phyloP scores from a whole-genome alignment of 2,888 invertebrate genomes.

The Tupiocoris notatus region DNA sequence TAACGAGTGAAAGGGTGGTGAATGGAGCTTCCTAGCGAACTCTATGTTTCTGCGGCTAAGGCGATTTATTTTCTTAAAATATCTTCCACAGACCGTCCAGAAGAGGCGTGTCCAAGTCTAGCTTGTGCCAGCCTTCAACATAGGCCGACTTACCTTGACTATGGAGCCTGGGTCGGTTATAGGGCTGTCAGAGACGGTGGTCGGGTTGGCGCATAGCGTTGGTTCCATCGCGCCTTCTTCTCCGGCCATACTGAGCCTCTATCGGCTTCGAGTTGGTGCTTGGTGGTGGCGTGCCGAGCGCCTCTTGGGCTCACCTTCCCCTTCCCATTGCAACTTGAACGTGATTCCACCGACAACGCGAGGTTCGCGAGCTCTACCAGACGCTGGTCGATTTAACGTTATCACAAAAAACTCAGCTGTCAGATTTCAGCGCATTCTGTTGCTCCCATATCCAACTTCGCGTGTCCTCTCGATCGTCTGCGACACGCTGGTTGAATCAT shows the following conservation, averaged over 20 bases:
- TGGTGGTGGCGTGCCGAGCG: neutral
- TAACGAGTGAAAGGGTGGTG: too few relatives aligned
- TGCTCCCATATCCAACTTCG: too few relatives aligned
- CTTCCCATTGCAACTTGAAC: neutral
- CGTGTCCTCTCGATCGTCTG: too few relatives aligned
- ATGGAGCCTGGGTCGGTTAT: conserved; percentile 73
- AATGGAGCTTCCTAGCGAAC: too few relatives aligned
- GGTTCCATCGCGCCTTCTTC: conserved; percentile 38
- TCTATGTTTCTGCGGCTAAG: too few relatives aligned
- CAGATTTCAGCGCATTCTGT: conserved; percentile 8
- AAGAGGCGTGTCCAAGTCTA: conserved; percentile 5
- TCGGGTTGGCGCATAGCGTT: conserved; percentile 53
- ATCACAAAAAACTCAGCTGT: too few relatives aligned
- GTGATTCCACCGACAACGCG: too few relatives aligned
- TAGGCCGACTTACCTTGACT: conserved; percentile 56
- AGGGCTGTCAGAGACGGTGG: conserved; percentile 68
- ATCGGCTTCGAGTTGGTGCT: neutral
- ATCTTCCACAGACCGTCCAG: too few relatives aligned
- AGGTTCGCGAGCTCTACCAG: too few relatives aligned
- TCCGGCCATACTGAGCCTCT: conserved; percentile 38
- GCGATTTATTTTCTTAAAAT: neutral
- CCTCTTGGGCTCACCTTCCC: neutral
- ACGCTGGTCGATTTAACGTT: too few relatives aligned
- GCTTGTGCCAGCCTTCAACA: neutral
- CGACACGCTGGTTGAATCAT: too few relatives aligned